A percentile compares a stretch with the other conserved stretches of the same genome.
These are phyloP conservation scores for Bugulina stolonifera DNA, from an alignment of 2,888 invertebrate species.

Conservation along the genomic window DNA sequence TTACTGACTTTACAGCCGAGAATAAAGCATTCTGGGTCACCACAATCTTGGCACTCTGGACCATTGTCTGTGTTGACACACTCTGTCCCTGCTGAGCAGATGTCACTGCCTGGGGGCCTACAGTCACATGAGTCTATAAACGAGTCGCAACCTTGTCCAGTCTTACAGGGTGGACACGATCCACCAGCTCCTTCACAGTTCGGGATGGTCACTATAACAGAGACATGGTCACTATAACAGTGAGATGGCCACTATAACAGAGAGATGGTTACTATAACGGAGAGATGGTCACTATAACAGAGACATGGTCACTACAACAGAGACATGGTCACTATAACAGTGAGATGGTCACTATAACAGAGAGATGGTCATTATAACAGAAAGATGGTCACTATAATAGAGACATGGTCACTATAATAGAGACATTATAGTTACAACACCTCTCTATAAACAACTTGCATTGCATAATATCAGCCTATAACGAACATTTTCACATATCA, in stretches of 20 bases:
- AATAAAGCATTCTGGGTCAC: constrained; percentile 3
- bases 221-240: no score
- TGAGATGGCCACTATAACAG: no score
- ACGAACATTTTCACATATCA: no score
- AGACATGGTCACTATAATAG: no score
- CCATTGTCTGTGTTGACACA: constrained; percentile 1
- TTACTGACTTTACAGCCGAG: constrained; percentile 13
- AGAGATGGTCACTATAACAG: constrained; percentile 1
- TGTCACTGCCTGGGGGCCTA: background rate
- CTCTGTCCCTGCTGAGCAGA: constrained; percentile 12
- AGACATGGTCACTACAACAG: no score
- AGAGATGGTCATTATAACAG: background rate
- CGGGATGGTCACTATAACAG: constrained; percentile 1
- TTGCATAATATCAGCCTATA: no score
- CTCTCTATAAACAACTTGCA: no score
- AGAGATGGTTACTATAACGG: no score
- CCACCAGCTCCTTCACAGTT: background rate
- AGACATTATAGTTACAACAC: no score
- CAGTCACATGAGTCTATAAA: constrained; percentile 7
- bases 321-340: no score
- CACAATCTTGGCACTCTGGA: background rate
- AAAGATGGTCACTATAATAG: no score
- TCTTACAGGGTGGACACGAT: background rate
- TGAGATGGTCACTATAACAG: no score
- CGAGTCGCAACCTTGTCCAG: background rate